Evolutionary conservation across 2,888 invertebrate species (phyloP), one percentile per base, ranked within the genome.

Genomic region (Brassicogethes aeneus): DNA sequence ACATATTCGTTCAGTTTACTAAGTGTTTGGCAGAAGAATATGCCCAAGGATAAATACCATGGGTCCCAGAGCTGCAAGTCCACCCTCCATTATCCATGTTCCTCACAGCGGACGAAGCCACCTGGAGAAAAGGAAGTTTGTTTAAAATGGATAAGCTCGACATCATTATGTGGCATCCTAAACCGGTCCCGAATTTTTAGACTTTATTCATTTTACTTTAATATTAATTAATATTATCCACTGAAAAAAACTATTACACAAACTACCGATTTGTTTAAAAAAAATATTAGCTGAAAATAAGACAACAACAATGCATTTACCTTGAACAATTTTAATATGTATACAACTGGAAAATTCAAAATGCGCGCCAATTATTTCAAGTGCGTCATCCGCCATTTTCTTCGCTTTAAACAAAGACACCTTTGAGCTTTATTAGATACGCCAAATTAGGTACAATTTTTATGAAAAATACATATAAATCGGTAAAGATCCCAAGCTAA

Each of bases 21-120:
- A 62, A 60, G 56, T 61, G 58, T 61, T 57, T 62, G 65, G 62
- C 62, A 65, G 64, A 60, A 60, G 61, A 61, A 59, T 61, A 68
- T 68, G 71, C 71, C 71, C 70, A 71, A 70, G 70, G 70, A 71
- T 72, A 72, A 71, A 71, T 72, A 72, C 72, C 72, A 71, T 72
- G 71, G 72, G 69, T 68, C 66, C 64, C 55, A 55, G 56, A 41
- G 55, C 46, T 55, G 55, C 50, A 47, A 37, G 54, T 57, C 56
- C 54, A 51, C 45, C 45, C 43, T 39, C 42, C 50, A 47, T 47
- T 48, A 45, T 47, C 48, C 53, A 54, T 55, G 57, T 52, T 59
- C 60, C 57, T 54, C 52, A 50, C 57, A 61, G 60, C 62, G 62
- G 64, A 61, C 62, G 66, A 63, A 58, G 61, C 58, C 69, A 72